phyloP scores from a whole-genome alignment of 2,797 vertebrate species.

The Tangara arthus region DNA sequence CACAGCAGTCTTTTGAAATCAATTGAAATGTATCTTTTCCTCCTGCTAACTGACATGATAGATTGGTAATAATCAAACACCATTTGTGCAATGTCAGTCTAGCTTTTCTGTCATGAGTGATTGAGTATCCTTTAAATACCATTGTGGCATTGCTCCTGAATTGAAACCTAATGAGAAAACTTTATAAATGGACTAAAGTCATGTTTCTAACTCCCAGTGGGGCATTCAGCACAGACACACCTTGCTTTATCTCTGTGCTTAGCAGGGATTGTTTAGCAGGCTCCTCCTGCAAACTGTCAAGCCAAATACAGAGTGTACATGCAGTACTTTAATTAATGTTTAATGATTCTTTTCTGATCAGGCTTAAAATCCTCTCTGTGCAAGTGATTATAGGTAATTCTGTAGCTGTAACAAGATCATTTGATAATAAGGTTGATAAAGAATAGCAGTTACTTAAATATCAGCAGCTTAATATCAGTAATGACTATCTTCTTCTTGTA shows the following conservation, averaged over 20 bases:
- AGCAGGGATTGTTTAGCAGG: not conserved
- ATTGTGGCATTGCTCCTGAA: constrained; percentile 19
- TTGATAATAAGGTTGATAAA: constrained; percentile 52
- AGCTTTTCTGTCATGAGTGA: constrained; percentile 48
- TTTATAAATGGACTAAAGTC: constrained; percentile 44
- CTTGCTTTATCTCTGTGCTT: constrained; percentile 9
- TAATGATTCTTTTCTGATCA: constrained; percentile 34
- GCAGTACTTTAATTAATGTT: constrained; percentile 39
- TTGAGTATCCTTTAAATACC: constrained; percentile 51
- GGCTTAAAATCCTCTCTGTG: constrained; percentile 27
- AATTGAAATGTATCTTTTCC: constrained; percentile 62
- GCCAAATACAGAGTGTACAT: not conserved
- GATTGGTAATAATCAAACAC: constrained; percentile 64
- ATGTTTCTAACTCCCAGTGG: constrained; percentile 22
- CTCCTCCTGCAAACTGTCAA: not conserved
- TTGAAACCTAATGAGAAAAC: constrained; percentile 48
- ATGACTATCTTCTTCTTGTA: constrained; percentile 12
- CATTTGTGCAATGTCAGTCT: constrained; percentile 48
- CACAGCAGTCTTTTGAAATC: constrained; percentile 41
- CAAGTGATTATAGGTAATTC: constrained; percentile 47
- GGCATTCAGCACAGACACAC: not conserved
- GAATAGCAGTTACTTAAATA: constrained; percentile 36
- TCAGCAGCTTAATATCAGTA: constrained; percentile 36
- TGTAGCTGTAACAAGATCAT: constrained; percentile 43
- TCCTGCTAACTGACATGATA: constrained; percentile 47